Percentiles rank a stretch among this genome's conserved stretches.
Conservation (phyloP, 2,797 vertebrate species). For the Remorina albescens region DNA sequence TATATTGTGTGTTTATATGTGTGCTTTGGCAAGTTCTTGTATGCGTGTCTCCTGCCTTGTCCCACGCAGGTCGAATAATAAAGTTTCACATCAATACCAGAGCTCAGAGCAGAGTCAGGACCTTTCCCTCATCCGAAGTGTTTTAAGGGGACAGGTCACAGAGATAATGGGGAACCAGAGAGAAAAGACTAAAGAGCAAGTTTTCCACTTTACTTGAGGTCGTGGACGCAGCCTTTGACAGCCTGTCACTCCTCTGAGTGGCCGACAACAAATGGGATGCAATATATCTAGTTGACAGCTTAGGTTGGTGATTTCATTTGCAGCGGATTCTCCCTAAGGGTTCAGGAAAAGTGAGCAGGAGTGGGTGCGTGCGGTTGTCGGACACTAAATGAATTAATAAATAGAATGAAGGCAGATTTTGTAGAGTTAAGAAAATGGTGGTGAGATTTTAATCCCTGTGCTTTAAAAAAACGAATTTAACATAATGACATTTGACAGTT, state of each 20-base stretch:
- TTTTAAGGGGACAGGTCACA: constrained; percentile 77
- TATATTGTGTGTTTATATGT: background rate
- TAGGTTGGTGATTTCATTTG: constrained; percentile 45
- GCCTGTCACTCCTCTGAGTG: constrained; percentile 56
- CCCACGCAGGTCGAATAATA: constrained; percentile 68
- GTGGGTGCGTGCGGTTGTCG: background rate
- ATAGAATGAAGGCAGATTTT: background rate
- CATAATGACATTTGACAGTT: background rate
- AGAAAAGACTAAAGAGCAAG: constrained; percentile 68
- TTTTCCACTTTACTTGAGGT: constrained; percentile 67
- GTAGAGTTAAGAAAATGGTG: background rate
- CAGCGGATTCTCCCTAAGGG: background rate
- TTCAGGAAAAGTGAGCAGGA: background rate
- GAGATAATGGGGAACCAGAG: constrained; percentile 70
- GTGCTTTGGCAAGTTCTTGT: background rate
- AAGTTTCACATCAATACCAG: constrained; percentile 70
- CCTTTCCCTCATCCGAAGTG: constrained; percentile 79
- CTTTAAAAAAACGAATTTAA: background rate
- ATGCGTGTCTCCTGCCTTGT: background rate
- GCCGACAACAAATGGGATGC: constrained; percentile 58
- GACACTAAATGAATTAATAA: constrained; percentile 4
- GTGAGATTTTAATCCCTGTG: background rate
- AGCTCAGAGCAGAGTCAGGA: constrained; percentile 74
- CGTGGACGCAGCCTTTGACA: constrained; percentile 44
- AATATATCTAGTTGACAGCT: constrained; percentile 63